phyloP scores from a whole-genome alignment of 2,888 invertebrate species.

The Celastrina argiolus region DNA sequence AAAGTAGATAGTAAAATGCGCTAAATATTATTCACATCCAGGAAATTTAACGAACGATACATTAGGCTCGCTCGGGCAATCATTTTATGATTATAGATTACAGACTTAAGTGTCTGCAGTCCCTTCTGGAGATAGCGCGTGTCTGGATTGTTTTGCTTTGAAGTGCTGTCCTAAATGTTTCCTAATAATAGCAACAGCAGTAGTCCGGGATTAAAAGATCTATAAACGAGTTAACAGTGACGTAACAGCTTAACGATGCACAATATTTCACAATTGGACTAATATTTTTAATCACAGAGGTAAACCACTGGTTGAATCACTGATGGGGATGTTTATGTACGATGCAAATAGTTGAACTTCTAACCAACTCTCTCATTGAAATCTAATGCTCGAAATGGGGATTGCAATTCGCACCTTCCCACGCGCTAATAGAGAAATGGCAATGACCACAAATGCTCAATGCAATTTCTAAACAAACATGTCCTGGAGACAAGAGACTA shows the following conservation, averaged over 20 bases:
- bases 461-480: conserved; percentile 17
- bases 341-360: no score
- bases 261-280: no score
- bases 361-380: no score
- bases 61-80: conserved; percentile 7
- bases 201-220: not conserved
- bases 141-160: conserved; percentile 52
- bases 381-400: not conserved
- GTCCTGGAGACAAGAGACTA: not conserved
- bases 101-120: conserved; percentile 35
- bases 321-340: no score
- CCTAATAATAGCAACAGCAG: conserved; percentile 26
- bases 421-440: not conserved
- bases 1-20: no score
- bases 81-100: conserved; percentile 25
- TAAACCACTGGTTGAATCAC: no score
- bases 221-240: not conserved
- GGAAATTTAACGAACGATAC: conserved; percentile 9
- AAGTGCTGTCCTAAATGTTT: conserved; percentile 52
- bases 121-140: conserved; percentile 36
- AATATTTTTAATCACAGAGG: no score
- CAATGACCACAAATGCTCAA: not conserved
- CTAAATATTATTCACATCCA: conserved; percentile 7
- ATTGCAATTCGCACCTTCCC: not conserved
- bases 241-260: not conserved